Evolutionary conservation across 2,888 invertebrate genomes (phyloP), one percentile per base, ranked within the genome.

Genomic region (Folsomia manolachei): DNA sequence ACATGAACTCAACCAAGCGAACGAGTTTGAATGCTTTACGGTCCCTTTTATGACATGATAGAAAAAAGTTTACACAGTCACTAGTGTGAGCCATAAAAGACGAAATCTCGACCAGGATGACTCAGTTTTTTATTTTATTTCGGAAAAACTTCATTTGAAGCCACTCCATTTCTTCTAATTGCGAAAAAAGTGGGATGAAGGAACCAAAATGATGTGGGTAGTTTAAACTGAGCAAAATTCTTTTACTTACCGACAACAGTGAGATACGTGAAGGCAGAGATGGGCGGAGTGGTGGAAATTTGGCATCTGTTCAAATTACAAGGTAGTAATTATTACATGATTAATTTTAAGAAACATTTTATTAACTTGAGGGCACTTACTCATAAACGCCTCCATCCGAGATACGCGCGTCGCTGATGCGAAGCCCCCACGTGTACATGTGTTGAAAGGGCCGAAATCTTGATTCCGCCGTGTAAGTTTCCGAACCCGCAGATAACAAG

Each of bases 261-360:
- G 65, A 81, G 76, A 72, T 78, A 78, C 60, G 79, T 79, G 71
- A 79, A 81, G 75, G 79, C 77, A 69, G 79, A 79, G 64, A 79
- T 74, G 63, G 79, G 79, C 51, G 80, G 80, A 63, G 80, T 79
- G 62, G 78, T 79, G 24, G 79, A 79, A 70, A 81, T 79, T 74
- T 78, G 78, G 72, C 79, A 79, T 70, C 18, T 18, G 51, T 51
- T 11, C 18, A 51, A 51, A 9, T 18, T n/a, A n/a, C n/a, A n/a
- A n/a, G n/a, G n/a, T n/a, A n/a, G n/a, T n/a, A n/a, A n/a, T n/a
- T n/a, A n/a, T n/a, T n/a, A n/a, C n/a, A n/a, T n/a, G n/a, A n/a
- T n/a, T n/a, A n/a, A n/a, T n/a, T n/a, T n/a, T n/a, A n/a, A n/a
- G n/a, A n/a, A n/a, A n/a, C n/a, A n/a, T n/a, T n/a, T n/a, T n/a